Base-by-base conservation (phyloP, 2,113 vertebrate species). In the Mus pahari region DNA sequence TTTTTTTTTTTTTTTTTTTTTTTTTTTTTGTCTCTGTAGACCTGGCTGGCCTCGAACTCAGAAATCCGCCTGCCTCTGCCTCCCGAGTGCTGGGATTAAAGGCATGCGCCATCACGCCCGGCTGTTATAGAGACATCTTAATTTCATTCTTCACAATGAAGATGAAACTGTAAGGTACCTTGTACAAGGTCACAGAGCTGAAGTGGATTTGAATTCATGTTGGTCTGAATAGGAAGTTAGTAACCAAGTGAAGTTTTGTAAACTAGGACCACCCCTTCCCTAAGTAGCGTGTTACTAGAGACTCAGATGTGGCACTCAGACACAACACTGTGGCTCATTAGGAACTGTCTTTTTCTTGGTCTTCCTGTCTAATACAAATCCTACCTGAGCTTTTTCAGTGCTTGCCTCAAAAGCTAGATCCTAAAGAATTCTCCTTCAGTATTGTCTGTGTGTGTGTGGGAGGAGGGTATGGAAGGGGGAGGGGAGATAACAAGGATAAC, bases 111-210 rank as follows among this genome's bases (percentile, higher is more conserved):
- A 48, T 48, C 48, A 48, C 48, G 48, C 48, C 48, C 7, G 48
- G 48, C 48, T n/a, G 16, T 7, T 4, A 53, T 5, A 42, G 50
- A 31, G 8, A 73, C 42, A 50, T 3, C 24, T 74, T 70, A 58
- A 28, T 77, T 77, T 92, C 79, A 58, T 62, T 75, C 64, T 88
- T 93, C 79, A 92, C 64, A 79, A 26, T 91, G 83, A 58, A 94
- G 55, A 75, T 90, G 33, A 91, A 39, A 81, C 42, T n/a, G 42
- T 58, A 94, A 82, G 94, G 60, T 33, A 82, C 20, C 16, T 9
- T 33, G 0, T 50, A 39, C 22, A 60, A 70, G 14, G 42, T 83
- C 31, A 94, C 64, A 66, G 17, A 83, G 66, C 6, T 53, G 84
- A 33, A 24, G 19, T 1, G 31, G 26, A 31, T 68, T 33, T 84